These are phyloP conservation scores for Shinisaurus crocodilurus DNA, from an alignment of 2,113 vertebrate species.

Conservation along the genomic window DNA sequence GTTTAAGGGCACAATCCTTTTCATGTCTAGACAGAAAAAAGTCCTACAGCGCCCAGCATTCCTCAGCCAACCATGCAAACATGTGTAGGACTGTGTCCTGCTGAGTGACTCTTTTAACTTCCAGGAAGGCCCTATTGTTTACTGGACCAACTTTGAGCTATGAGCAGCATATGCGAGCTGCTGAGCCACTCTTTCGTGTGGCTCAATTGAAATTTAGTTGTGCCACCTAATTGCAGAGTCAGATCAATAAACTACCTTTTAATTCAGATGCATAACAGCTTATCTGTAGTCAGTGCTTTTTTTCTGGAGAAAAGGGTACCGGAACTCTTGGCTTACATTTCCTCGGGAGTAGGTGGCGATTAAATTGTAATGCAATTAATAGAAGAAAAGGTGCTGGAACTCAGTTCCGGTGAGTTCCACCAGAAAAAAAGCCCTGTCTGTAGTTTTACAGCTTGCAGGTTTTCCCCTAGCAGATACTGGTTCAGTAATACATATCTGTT, in stretches of 20 bases:
- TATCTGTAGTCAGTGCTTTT: not conserved
- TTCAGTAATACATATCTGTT: not conserved
- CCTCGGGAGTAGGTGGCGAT: too few relatives aligned
- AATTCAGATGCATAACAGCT: not conserved
- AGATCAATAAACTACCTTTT: not conserved
- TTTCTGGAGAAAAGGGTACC: too few relatives aligned
- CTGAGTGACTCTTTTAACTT: not conserved
- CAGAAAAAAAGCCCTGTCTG: too few relatives aligned
- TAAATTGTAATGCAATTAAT: too few relatives aligned
- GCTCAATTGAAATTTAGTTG: not conserved
- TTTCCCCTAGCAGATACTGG: not conserved
- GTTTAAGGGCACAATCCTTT: not conserved
- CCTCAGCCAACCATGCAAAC: too few relatives aligned
- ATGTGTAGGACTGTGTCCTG: not conserved
- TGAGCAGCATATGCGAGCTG: not conserved
- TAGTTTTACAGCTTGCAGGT: not conserved
- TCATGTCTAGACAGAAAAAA: too few relatives aligned
- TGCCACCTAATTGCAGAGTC: not conserved
- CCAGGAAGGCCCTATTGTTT: not conserved
- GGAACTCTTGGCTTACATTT: too few relatives aligned
- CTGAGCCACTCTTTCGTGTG: not conserved
- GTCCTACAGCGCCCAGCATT: too few relatives aligned
- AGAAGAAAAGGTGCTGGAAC: too few relatives aligned
- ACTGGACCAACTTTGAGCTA: not conserved
- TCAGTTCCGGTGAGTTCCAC: too few relatives aligned